Evolutionary conservation across 92 coral and sea anemone species (phyloP), one percentile per base, ranked within the genome.

Genomic region (Hydrozoanthus gracilis): DNA sequence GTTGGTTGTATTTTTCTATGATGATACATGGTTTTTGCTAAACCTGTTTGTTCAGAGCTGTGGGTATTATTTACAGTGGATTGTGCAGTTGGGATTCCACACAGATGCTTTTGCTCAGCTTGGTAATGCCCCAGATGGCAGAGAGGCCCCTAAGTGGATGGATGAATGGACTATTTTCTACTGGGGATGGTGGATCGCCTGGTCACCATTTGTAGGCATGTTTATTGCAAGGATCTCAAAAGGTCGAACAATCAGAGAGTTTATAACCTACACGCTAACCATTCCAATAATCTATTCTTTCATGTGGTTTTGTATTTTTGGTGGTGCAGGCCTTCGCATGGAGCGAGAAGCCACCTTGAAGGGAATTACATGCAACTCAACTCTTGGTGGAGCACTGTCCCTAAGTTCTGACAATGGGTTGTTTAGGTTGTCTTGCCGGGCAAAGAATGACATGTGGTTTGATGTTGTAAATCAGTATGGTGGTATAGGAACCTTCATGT

Each of bases 171-270:
- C 98, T 65, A 93, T 95, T 70, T 95, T 95, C 91, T 95, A 95
- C 95, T 95, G 98, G 98, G 98, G 98, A 5, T 95, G 98, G 98
- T 95, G 98, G 98, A 95, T 95, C 47, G 95, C 98, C 44, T 95
- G 98, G 98, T 88, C 97, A 7, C 98, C 98, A 45, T 94, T 95
- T 85, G 98, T 95, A 17, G 98, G 98, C 27, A 93, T 90, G 90
- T 95, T 95, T 83, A 92, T 95, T 14, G 98, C 98, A 72, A 93
- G 89, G 72, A 94, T 95, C 65, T 95, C 98, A 75, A 89, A 91
- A 67, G 98, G 98, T 73, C 97, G 98, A 50, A 95, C 98, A 87
- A 92, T 95, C 86, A 90, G 77, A 76, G 92, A 93, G 90, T 94
- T 95, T 77, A 95, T 95, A 82, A 95, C 88, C 71, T 92, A 87